Evolutionary conservation across 2,888 invertebrate genomes (phyloP).

Genomic region (Leptinotarsa rubiginosa): DNA sequence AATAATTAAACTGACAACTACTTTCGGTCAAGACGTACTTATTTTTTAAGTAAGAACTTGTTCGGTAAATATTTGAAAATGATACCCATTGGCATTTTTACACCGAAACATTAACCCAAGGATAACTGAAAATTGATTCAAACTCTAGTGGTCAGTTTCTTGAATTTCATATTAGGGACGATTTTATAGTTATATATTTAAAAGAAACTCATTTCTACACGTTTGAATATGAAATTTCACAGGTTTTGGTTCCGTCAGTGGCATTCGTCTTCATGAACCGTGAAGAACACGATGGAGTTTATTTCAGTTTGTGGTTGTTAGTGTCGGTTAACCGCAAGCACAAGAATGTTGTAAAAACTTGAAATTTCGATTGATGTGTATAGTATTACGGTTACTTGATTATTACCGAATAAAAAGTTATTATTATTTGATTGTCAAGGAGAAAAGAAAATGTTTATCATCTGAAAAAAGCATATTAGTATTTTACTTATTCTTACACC

Average conservation of each 20-base stretch:
- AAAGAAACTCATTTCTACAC: not conserved
- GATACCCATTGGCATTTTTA: no score
- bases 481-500: no score
- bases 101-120: no score
- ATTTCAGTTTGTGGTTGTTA: constrained; percentile 53
- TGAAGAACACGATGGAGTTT: constrained; percentile 58
- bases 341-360: constrained; percentile 52
- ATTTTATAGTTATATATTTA: no score
- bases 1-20: not conserved
- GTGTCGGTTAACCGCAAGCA: constrained; percentile 57
- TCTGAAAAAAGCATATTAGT: not conserved
- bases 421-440: not conserved
- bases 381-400: not conserved
- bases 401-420: not conserved
- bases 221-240: not conserved
- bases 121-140: no score
- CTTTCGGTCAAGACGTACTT: not conserved
- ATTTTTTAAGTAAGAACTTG: no score
- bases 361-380: not conserved
- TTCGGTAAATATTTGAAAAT: no score
- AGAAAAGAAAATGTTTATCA: not conserved
- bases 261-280: constrained; percentile 56
- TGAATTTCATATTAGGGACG: no score
- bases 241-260: constrained; percentile 44
- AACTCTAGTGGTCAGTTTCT: no score